Base-by-base conservation (phyloP, 1,140 invertebrate genomes). In the Solenopsis invicta region DNA sequence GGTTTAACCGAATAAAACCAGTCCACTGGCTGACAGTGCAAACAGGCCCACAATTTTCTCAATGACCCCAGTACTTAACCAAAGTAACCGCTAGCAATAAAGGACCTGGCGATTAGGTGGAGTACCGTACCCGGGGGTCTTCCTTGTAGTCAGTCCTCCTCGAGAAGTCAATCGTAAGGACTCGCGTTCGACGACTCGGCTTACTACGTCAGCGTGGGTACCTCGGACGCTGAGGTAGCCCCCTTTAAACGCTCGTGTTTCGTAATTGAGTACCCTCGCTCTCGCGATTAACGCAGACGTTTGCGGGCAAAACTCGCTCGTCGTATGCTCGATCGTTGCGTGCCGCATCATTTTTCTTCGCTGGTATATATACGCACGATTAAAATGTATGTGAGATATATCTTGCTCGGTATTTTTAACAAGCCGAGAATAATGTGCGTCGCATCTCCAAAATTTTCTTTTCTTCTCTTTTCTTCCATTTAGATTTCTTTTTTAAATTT, bases 21-120 rank as follows among this genome's bases (percentile, higher is more conserved):
- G 92, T 94, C 92, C 91, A 91, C 89, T 67, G 91, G 91, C 94
- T 95, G 94, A 94, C 94, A 95, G 94, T 94, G 90, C 93, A 94
- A 94, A 94, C 93, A 95, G 93, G 92, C 94, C 94, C 91, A 91
- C 94, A 95, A 95, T 95, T 94, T 94, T 95, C 94, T 94, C 93
- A 94, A 95, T 95, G 94, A 94, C 91, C 93, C 94, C 88, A 86
- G 93, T 93, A 90, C 93, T 94, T 93, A 93, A 93, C 77, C 91
- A 92, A 92, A 92, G 92, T 93, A 94, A 94, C 93, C 93, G 92
- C 93, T 85, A 92, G 92, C 91, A 87, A 90, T 93, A 92, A 92
- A 91, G 87, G 91, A 92, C 87, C 91, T 91, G 91, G 86, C 91
- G 91, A 92, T 92, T 92, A 92, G 91, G 71, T 82, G 37, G 77